Base-by-base conservation (phyloP, 2,888 invertebrate genomes). In the Agonopterix subpropinquella region DNA sequence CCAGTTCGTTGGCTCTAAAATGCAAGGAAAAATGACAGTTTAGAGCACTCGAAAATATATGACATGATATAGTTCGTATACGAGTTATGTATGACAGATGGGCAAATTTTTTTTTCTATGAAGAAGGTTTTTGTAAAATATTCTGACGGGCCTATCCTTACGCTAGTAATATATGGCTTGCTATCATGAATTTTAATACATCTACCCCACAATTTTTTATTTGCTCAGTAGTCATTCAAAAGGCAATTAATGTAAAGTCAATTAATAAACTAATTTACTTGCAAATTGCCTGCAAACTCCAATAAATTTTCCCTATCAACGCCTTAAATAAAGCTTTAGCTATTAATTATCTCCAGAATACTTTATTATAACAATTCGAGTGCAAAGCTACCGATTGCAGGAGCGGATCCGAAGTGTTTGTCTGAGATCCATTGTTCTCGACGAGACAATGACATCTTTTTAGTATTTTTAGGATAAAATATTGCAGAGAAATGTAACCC, bases 331-430 rank as follows among this genome's bases (percentile, higher is more conserved):
- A 54, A 51, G 47, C 51, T 44, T 43, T 11, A 39, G 11, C 39
- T 47, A 52, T 54, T 54, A 52, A 56, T 56, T 53, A 56, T 48
- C 49, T 51, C 11, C 8, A 2, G 39, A 9, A 9, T 39, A 28
- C 39, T 39, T 4, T 28, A 39, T n/a, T 39, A 39, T n/a, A 39
- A 39, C 39, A n/a, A 39, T 39, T n/a, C n/a, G 4, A 43, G 43
- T 15, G 13, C 8, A 43, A 43, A 43, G 43, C 43, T 43, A 18
- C 15, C 13, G 43, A 15, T 18, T 13, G 15, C 10, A 15, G 43
- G 10, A 43, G 13, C 10, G 43, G 15, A 43, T 10, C 15, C 43
- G 13, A 18, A 43, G 10, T 10, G 43, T 43, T 43, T 43, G 43
- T 43, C 18, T 43, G 13, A 11, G 8, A 42, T n/a, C 39, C n/a